These are phyloP conservation scores for Ophiodon elongatus DNA, from an alignment of 2,113 vertebrate genomes.

Conservation along the genomic window DNA sequence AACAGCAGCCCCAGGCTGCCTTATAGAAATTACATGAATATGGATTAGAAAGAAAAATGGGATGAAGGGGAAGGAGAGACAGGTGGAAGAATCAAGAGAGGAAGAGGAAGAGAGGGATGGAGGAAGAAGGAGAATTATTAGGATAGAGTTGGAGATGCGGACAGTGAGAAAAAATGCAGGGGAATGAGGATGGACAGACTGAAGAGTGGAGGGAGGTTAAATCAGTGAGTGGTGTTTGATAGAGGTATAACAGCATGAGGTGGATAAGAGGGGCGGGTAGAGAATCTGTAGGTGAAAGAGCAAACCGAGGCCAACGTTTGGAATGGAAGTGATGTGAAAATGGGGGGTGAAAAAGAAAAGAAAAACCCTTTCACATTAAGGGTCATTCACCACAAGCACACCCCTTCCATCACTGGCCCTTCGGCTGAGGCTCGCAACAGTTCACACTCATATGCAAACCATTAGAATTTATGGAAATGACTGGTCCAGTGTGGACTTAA, in stretches of 20 bases:
- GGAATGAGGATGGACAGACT: slow-evolving; percentile 51
- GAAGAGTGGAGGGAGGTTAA: slow-evolving; percentile 64
- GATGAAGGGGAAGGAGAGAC: slow-evolving; percentile 48
- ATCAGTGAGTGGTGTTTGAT: slow-evolving; percentile 60
- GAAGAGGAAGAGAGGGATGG: slow-evolving; percentile 22
- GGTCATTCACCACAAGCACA: slow-evolving; percentile 61
- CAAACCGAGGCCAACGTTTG: slow-evolving; percentile 37
- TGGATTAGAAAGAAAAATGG: slow-evolving; percentile 72
- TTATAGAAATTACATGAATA: slow-evolving; percentile 83
- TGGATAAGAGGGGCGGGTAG: slow-evolving; percentile 37
- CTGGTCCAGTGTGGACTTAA: slow-evolving; percentile 60
- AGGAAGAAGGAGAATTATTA: slow-evolving; percentile 32
- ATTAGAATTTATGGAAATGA: slow-evolving; percentile 69
- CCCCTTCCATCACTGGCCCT: slow-evolving; percentile 57
- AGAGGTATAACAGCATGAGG: slow-evolving; percentile 54
- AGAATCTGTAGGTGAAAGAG: slow-evolving; percentile 59
- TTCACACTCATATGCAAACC: slow-evolving; percentile 60
- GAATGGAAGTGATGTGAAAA: slow-evolving; percentile 40
- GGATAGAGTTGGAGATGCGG: slow-evolving; percentile 23
- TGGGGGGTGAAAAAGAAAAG: slow-evolving; percentile 30
- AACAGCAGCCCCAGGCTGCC: slow-evolving; percentile 72
- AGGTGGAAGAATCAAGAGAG: slow-evolving; percentile 40
- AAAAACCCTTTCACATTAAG: slow-evolving; percentile 56
- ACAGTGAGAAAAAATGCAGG: slow-evolving; percentile 28
- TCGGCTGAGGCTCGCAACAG: slow-evolving; percentile 57